Evolutionary conservation across 2,888 invertebrate genomes (phyloP).

Genomic region (Brachycybe producta): DNA sequence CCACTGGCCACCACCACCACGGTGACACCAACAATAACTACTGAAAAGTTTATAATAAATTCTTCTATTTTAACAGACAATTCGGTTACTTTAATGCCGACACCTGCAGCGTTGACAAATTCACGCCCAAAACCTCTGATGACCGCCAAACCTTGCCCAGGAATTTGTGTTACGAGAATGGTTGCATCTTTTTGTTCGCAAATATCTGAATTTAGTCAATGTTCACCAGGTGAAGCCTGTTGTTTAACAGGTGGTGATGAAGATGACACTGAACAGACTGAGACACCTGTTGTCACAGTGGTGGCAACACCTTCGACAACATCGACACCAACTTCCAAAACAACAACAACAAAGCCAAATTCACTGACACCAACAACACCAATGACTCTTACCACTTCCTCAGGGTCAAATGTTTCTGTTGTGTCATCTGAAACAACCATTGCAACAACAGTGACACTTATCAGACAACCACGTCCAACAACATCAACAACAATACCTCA

Average conservation of each 20-base stretch:
- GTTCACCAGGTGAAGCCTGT: slow-evolving; percentile 60
- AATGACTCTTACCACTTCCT: slow-evolving; percentile 2
- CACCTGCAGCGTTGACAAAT: no score
- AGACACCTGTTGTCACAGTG: slow-evolving; percentile 21
- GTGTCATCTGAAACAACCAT: slow-evolving; percentile 21
- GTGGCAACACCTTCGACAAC: background rate
- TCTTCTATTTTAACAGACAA: no score
- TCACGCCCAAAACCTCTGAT: background rate
- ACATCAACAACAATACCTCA: slow-evolving; percentile 23
- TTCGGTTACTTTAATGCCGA: no score
- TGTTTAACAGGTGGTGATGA: slow-evolving; percentile 44
- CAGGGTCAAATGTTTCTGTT: background rate
- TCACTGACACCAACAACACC: slow-evolving; percentile 10
- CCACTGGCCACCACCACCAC: background rate
- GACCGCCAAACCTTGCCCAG: slow-evolving; percentile 52
- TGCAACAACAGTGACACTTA: slow-evolving; percentile 11
- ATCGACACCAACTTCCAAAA: background rate
- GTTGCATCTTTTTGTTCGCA: slow-evolving; percentile 78
- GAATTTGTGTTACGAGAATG: slow-evolving; percentile 67
- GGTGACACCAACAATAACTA: background rate
- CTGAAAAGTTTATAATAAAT: background rate
- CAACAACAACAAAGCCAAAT: slow-evolving; percentile 22
- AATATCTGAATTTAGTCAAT: slow-evolving; percentile 57
- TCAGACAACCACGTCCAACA: slow-evolving; percentile 15
- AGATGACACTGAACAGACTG: slow-evolving; percentile 23